Conservation (phyloP, 2,113 vertebrate genomes). For the Prinia subflava region DNA sequence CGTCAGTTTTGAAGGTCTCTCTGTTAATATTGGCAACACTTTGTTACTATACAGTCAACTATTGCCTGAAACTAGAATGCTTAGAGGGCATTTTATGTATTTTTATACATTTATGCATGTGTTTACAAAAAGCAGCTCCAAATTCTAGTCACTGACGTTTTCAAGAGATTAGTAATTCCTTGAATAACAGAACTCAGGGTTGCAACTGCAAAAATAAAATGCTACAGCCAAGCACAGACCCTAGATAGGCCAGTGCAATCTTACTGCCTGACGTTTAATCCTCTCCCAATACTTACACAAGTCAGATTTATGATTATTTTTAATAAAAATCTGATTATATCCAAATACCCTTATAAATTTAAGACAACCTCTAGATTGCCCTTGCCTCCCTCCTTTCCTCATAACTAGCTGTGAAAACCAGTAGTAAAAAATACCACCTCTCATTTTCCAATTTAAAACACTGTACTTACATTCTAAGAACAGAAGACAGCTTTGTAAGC, state of each 20-base stretch:
- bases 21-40: background rate
- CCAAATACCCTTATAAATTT: background rate
- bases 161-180: background rate
- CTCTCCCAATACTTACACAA: background rate
- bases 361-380: background rate
- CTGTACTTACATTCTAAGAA: background rate
- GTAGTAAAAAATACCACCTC: background rate
- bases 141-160: background rate
- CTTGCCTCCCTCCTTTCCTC: background rate
- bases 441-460: slow-evolving; percentile 4
- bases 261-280: background rate
- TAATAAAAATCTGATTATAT: slow-evolving; percentile 12
- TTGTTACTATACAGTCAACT: background rate
- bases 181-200: background rate
- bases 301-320: background rate
- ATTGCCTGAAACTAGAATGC: background rate
- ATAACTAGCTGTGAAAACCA: background rate
- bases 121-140: background rate
- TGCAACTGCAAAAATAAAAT: background rate
- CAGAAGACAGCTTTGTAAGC: slow-evolving; percentile 56
- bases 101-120: background rate
- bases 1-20: background rate
- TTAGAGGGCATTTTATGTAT: background rate
- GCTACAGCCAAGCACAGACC: background rate
- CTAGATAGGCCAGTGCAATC: background rate